Conservation (phyloP, 2,888 invertebrate genomes). For the Epiblema foenella region DNA sequence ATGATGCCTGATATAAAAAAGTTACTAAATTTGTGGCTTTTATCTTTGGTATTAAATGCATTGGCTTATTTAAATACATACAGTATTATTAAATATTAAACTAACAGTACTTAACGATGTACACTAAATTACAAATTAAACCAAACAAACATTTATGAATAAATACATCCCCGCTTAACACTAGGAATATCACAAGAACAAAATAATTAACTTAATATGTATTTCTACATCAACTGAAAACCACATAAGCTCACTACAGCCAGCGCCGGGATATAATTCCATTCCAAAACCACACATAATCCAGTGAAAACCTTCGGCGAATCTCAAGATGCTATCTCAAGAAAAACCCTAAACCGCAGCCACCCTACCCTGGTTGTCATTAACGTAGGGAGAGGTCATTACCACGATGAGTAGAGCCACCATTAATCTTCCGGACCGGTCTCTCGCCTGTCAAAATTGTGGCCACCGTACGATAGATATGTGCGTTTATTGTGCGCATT, state of each 20-base stretch:
- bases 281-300: conserved; percentile 30
- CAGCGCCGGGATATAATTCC: not conserved
- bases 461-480: conserved; percentile 73
- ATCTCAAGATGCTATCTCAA: conserved; percentile 38
- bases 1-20: too few species aligned
- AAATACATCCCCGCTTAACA: not conserved
- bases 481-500: conserved; percentile 54
- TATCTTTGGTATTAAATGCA: too few species aligned
- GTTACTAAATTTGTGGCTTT: too few species aligned
- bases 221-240: not conserved
- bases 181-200: not conserved
- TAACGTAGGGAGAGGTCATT: conserved; percentile 80
- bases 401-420: conserved; percentile 81
- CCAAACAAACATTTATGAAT: too few species aligned
- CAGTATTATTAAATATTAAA: too few species aligned
- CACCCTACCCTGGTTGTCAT: conserved; percentile 79
- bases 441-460: conserved; percentile 82
- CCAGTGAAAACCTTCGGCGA: conserved; percentile 26
- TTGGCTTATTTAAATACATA: too few species aligned
- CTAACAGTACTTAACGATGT: too few species aligned
- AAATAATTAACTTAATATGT: not conserved
- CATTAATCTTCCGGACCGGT: conserved; percentile 83
- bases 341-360: conserved; percentile 45
- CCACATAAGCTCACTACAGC: not conserved
- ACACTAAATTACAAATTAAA: too few species aligned